These are phyloP conservation scores for Mugil cephalus DNA, from an alignment of 2,113 vertebrate genomes.

Conservation along the genomic window DNA sequence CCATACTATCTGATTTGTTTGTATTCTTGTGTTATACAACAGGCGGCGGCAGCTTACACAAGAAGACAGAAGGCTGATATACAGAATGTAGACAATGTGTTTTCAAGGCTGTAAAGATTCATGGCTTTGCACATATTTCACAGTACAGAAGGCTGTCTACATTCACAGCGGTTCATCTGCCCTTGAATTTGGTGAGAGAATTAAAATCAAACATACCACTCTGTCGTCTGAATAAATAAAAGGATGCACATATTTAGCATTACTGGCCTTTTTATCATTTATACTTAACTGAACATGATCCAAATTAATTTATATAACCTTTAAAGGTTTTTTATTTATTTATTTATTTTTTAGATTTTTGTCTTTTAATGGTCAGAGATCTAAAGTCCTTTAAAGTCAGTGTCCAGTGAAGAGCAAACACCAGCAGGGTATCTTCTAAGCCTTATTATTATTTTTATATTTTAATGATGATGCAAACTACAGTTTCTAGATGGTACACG, in stretches of 20 bases:
- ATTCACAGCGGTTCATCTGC: too few species aligned
- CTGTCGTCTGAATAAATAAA: not conserved
- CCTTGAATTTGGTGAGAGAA: too few species aligned
- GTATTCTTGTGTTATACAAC: too few species aligned
- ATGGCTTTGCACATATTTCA: too few species aligned
- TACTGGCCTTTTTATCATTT: not conserved
- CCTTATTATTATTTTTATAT: not conserved
- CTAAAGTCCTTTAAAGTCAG: not conserved
- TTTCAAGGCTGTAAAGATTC: too few species aligned
- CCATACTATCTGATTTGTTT: too few species aligned
- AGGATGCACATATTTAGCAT: not conserved
- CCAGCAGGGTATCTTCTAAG: conserved; percentile 12
- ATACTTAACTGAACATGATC: not conserved
- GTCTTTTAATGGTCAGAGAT: conserved; percentile 11
- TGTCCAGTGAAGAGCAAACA: conserved; percentile 10
- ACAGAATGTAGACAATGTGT: too few species aligned
- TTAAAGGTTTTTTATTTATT: not conserved
- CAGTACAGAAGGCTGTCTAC: too few species aligned
- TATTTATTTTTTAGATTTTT: not conserved
- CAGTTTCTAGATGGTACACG: conserved; percentile 4
- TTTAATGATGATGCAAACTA: conserved; percentile 12
- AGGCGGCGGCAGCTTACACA: too few species aligned
- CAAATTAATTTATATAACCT: not conserved
- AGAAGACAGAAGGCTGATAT: too few species aligned
- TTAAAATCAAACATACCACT: not conserved